Evolutionary conservation across 2,113 vertebrate species (phyloP), one percentile per base, ranked within the genome.

Genomic region (Damaliscus lunatus): DNA sequence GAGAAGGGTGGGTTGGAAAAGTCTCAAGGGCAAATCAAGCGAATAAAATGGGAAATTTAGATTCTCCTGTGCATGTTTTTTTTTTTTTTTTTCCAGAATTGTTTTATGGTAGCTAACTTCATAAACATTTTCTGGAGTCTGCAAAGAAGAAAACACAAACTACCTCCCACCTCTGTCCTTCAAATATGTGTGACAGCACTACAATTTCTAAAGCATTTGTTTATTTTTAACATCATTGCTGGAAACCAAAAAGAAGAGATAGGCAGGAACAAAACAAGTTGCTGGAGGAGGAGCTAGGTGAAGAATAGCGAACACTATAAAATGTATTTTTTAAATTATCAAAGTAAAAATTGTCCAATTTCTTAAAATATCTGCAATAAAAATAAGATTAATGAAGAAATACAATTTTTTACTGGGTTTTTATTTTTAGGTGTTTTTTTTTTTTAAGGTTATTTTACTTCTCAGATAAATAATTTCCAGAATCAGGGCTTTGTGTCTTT

Each of bases 351-450:
- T 27, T 23, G 86, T 85, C 25, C 6, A 46, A 77, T 9, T 78
- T 90, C 6, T 90, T 71, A 96, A 90, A 96, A 77, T 90, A 74
- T n/a, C 89, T 98, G 33, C n/a, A 52, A 50, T 88, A 50, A 92
- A 74, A 95, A 27, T 52, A 31, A 86, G 29, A 55, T 91, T 12
- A 19, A 80, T 55, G 6, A 55, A 90, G 48, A 93, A 91, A 23
- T 40, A 60, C 3, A 57, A 8, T 86, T 40, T 60, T 91, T 89
- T 55, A 52, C 2, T 23, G 3, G 23, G 16, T 31, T 97, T 91
- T 95, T 80, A 43, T 33, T 85, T 85, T 92, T 92, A n/a, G 29
- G 87, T 59, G 90, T 67, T 57, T 80, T 29, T 46, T 46, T 92
- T 71, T 83, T 80, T 29, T 40, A 46, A 83, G 19, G 12, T 92